Conservation (phyloP, 2,888 invertebrate genomes). For the Polydrusus cervinus region DNA sequence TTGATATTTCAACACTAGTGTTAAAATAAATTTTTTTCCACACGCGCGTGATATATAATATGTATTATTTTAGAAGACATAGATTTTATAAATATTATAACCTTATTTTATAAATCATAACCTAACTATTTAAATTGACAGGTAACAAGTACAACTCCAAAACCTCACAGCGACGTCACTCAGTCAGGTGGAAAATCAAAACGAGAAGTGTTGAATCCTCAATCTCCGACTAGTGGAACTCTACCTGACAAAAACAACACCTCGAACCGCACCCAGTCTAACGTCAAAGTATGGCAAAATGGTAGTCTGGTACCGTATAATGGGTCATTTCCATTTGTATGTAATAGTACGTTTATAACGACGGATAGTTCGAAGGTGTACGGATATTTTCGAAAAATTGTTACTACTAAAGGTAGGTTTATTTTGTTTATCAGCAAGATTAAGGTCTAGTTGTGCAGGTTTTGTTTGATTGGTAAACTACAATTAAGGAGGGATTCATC, state of each 20-base stretch:
- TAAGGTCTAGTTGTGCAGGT: too few species aligned
- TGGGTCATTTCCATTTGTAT: constrained; percentile 72
- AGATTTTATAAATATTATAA: too few species aligned
- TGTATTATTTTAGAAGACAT: too few species aligned
- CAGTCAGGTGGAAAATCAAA: constrained; percentile 55
- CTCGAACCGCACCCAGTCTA: constrained; percentile 28
- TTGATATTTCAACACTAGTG: too few species aligned
- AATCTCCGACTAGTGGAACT: constrained; percentile 37
- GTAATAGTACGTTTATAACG: constrained; percentile 78
- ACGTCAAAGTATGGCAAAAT: constrained; percentile 64
- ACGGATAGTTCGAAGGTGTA: constrained; percentile 80
- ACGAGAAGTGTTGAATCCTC: constrained; percentile 49
- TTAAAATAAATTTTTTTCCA: too few species aligned
- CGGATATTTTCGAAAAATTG: constrained; percentile 80
- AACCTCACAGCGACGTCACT: constrained; percentile 44
- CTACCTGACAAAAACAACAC: constrained; percentile 31
- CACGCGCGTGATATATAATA: too few species aligned
- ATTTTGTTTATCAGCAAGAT: background rate
- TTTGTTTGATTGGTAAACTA: too few species aligned
- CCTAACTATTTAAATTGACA: background rate
- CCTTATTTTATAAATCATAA: too few species aligned
- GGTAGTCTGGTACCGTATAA: constrained; percentile 64
- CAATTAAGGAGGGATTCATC: too few species aligned
- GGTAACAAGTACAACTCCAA: constrained; percentile 53
- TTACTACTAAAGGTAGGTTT: constrained; percentile 80